phyloP scores from a whole-genome alignment of 2,797 vertebrate genomes.

The Xenopus petersii region DNA sequence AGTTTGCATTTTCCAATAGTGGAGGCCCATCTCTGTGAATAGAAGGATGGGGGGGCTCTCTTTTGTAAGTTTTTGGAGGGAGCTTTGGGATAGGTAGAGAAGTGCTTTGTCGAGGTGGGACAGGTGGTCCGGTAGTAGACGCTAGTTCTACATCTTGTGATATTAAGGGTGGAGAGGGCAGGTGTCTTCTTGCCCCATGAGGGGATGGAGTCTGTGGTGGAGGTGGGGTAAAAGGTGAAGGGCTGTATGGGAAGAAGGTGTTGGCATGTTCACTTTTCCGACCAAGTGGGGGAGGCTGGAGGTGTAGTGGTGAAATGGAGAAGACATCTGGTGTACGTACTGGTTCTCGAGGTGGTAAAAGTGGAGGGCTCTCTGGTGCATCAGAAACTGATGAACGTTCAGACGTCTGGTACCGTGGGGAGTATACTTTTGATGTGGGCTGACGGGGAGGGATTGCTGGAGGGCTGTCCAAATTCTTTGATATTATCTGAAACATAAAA shows the following conservation, averaged over 20 bases:
- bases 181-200: slow-evolving; percentile 70
- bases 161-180: slow-evolving; percentile 70
- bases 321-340: slow-evolving; percentile 85
- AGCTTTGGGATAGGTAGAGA: slow-evolving; percentile 89
- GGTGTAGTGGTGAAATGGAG: slow-evolving; percentile 85
- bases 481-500: slow-evolving; percentile 75
- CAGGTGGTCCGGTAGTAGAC: slow-evolving; percentile 77
- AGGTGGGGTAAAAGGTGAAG: slow-evolving; percentile 73
- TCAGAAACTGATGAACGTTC: slow-evolving; percentile 79
- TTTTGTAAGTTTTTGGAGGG: slow-evolving; percentile 95
- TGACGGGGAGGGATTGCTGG: slow-evolving; percentile 91
- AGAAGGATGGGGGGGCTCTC: slow-evolving; percentile 80
- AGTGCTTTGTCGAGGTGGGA: slow-evolving; percentile 88
- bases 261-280: slow-evolving; percentile 81
- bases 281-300: slow-evolving; percentile 86
- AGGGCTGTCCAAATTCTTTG: slow-evolving; percentile 85
- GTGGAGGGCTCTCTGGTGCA: slow-evolving; percentile 85
- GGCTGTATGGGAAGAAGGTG: slow-evolving; percentile 83
- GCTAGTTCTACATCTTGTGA: slow-evolving; percentile 69
- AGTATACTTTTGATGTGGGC: slow-evolving; percentile 85
- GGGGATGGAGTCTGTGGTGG: slow-evolving; percentile 78
- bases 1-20: slow-evolving; percentile 83
- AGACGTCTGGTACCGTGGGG: slow-evolving; percentile 80
- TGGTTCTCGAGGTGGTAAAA: slow-evolving; percentile 87
- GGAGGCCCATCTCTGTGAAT: slow-evolving; percentile 78